Percentiles rank a stretch among this genome's conserved stretches.
Conservation (phyloP, 1,140 invertebrate species). For the Drosophila bipectinata region DNA sequence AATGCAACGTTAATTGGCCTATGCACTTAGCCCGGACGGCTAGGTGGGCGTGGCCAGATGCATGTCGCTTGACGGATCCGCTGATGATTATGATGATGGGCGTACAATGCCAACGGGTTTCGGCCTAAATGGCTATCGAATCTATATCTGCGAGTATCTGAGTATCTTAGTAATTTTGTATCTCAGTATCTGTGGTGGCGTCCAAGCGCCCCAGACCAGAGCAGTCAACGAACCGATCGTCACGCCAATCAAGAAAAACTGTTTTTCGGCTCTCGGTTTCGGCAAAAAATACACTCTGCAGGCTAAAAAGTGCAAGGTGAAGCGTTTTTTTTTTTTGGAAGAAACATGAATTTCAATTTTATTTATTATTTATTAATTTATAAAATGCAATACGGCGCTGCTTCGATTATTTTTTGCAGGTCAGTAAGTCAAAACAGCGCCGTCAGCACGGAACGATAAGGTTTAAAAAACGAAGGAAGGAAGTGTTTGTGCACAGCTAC, state of each 20-base stretch:
- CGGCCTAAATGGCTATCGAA: constrained; percentile 7
- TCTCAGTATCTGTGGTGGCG: constrained; percentile 7
- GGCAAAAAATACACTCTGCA: constrained; percentile 14
- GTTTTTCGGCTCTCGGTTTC: constrained; percentile 24
- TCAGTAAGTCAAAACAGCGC: constrained; percentile 39
- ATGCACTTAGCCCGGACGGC: constrained; percentile 34
- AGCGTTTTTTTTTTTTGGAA: constrained; percentile 35
- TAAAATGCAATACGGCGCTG: constrained; percentile 38
- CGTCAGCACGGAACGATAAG: constrained; percentile 35
- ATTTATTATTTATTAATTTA: constrained; percentile 37
- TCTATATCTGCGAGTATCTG: not conserved
- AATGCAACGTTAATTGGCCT: constrained; percentile 35
- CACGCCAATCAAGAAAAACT: constrained; percentile 32
- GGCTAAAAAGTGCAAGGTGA: constrained; percentile 67
- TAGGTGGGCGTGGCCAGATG: constrained; percentile 52
- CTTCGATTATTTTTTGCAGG: constrained; percentile 33
- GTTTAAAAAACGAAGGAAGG: constrained; percentile 6
- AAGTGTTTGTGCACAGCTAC: not conserved
- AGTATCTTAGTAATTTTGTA: not conserved
- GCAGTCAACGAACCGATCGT: constrained; percentile 66
- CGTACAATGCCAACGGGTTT: constrained; percentile 66
- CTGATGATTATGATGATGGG: constrained; percentile 34
- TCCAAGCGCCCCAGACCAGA: constrained; percentile 51
- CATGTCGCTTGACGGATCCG: constrained; percentile 26
- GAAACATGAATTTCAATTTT: constrained; percentile 53